These are phyloP conservation scores for Drosophila arawakana DNA, from an alignment of 1,140 invertebrate species.

Conservation along the genomic window DNA sequence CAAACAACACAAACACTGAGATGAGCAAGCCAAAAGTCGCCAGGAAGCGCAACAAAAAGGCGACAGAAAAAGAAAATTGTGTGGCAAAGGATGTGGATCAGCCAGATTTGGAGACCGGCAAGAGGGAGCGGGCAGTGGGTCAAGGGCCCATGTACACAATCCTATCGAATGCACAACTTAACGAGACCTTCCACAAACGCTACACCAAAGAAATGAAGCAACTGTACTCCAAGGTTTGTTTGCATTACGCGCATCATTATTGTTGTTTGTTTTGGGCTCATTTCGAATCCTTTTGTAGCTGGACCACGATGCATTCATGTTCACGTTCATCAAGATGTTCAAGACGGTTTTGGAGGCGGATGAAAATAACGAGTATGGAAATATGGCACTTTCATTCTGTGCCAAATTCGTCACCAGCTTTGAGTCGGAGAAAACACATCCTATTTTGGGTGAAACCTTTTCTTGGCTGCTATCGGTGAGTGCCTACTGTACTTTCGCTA, in stretches of 20 bases:
- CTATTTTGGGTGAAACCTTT: constrained; percentile 86
- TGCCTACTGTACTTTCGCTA: constrained; percentile 50
- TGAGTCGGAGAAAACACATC: constrained; percentile 85
- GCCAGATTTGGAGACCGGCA: neutral
- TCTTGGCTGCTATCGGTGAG: constrained; percentile 85
- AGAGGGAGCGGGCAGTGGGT: constrained; percentile 5
- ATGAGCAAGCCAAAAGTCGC: constrained; percentile 42
- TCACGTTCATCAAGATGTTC: constrained; percentile 86
- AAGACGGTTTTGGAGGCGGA: constrained; percentile 86
- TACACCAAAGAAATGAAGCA: constrained; percentile 87
- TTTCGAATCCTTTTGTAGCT: constrained; percentile 72
- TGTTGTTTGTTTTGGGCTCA: neutral
- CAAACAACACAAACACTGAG: constrained; percentile 9
- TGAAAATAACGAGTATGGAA: constrained; percentile 88
- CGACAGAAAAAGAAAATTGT: constrained; percentile 55
- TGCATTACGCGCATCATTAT: neutral
- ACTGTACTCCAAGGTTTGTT: constrained; percentile 85
- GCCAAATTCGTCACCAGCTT: constrained; percentile 87
- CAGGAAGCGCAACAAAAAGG: constrained; percentile 36
- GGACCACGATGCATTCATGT: constrained; percentile 85
- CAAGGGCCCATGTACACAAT: constrained; percentile 81
- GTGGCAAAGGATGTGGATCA: constrained; percentile 4
- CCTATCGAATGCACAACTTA: constrained; percentile 87
- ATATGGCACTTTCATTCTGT: constrained; percentile 88
- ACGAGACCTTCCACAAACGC: constrained; percentile 87